Base-by-base conservation (phyloP, 2,888 invertebrate genomes). In the Biston stratarius region DNA sequence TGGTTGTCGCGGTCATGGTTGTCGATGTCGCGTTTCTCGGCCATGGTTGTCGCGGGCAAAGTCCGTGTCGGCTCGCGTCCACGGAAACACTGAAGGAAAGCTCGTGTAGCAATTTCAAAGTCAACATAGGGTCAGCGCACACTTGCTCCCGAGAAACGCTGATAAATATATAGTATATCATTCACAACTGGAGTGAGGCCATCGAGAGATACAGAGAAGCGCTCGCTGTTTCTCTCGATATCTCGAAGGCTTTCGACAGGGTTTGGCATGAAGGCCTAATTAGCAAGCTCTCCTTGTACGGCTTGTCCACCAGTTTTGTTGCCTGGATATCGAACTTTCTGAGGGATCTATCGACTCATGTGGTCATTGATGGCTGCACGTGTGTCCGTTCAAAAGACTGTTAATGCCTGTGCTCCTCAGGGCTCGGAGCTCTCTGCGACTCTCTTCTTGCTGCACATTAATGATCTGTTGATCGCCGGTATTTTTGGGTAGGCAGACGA, bases 31-130 rank as follows among this genome's bases (percentile, higher is more conserved):
- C 53, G 61, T 55, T 55, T 62, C 34, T 63, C 64, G 14, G 57
- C 47, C 57, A 61, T 62, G 52, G 52, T 53, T 68, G 44, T 61
- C 63, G 61, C 24, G 51, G 48, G 56, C 34, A 40, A 71, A 78
- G 75, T 76, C 76, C 78, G 79, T 42, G 33, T 73, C 78, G 70
- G 57, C 61, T 58, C 73, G 75, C 70, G 71, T 69, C 62, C 77
- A 69, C 66, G 73, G 60, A 69, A 63, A 73, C 61, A 88, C 89
- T 89, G 86, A 82, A 83, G 79, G 83, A 85, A 88, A 85, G 85
- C 81, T 83, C 70, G 73, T 77, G 81, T 77, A 61, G 73, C 76
- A 73, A 81, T 80, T 82, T 85, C 87, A 87, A 86, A 84, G 85
- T 86, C 83, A 85, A 72, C 69, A 15, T 69, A 60, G 64, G 80